Base-by-base conservation (phyloP, 2,113 vertebrate genomes). In the Daubentonia madagascariensis region DNA sequence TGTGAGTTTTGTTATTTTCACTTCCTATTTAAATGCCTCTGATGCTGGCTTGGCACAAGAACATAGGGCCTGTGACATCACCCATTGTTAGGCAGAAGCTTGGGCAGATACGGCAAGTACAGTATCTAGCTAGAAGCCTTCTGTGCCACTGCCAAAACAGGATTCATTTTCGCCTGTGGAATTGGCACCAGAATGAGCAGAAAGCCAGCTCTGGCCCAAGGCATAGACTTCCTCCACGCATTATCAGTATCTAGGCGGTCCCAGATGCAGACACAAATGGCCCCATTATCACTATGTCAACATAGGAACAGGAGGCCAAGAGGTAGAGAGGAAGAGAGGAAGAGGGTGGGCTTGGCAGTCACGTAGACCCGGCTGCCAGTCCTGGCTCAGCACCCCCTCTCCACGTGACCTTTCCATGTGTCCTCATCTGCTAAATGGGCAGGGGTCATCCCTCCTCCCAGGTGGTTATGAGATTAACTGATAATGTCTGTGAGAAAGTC, bases 1-100 rank as follows among this genome's bases (percentile, higher is more conserved):
- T 85, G 37, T 76, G 54, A 91, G 90, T 57, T 88, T 43, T 52
- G 32, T 81, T 91, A 28, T 92, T 93, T 89, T 95, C 63, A 68
- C 45, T 97, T 93, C 86, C 79, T 76, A 65, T 68, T 76, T 32
- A 28, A 80, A 92, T n/a, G 86, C 63, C 20, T 91, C 52, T 32
- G 50, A 68, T 72, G 86, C 75, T 50, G 85, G 83, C 73, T 86
- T 93, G 97, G 96, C 92, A 93, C n/a, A n/a, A 50, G 73, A 96
- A 97, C 97, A 96, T 12, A 97, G 63, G 91, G 57, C 67, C 76
- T 4, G 17, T 91, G 83, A 79, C 37, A 1, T 67, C 89, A 89
- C 48, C 91, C 83, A 87, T 87, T 84, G 89, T 87, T 48, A 68
- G 63, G 83, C 88, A 81, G 92, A 79, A 78, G 61, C 50, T 94